phyloP scores from a whole-genome alignment of 2,888 invertebrate genomes.

The Chymomyza procnemis region DNA sequence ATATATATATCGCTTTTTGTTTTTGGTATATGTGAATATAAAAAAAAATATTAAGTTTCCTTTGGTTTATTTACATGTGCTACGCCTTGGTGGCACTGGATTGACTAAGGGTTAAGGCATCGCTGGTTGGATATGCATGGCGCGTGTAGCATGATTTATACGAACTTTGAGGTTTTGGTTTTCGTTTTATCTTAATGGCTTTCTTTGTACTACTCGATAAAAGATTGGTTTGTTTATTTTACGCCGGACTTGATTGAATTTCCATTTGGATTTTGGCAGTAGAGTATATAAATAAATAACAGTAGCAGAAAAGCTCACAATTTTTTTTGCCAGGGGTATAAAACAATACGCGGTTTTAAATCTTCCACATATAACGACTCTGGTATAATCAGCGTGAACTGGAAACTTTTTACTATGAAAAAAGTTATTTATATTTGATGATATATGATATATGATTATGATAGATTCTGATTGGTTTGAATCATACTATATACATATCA shows the following conservation, averaged over 20 bases:
- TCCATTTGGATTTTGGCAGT: background rate
- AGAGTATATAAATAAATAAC: background rate
- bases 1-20: background rate
- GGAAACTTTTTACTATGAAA: too few species aligned
- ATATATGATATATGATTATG: too few species aligned
- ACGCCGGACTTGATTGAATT: background rate
- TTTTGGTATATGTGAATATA: slow-evolving; percentile 39
- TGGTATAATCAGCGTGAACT: too few species aligned
- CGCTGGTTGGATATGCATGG: slow-evolving; percentile 45
- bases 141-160: slow-evolving; percentile 62
- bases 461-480: too few species aligned
- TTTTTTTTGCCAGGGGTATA: too few species aligned
- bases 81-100: slow-evolving; percentile 15
- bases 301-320: background rate
- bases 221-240: background rate
- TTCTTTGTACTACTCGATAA: slow-evolving; percentile 12
- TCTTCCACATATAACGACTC: too few species aligned
- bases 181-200: slow-evolving; percentile 9
- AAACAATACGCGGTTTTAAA: too few species aligned
- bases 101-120: background rate
- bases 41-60: slow-evolving; percentile 45
- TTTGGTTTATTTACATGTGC: slow-evolving; percentile 57
- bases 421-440: too few species aligned
- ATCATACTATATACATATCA: too few species aligned
- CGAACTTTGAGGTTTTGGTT: slow-evolving; percentile 50